Evolutionary conservation across 2,888 invertebrate species (phyloP).

Genomic region (Dynastes tityus): DNA sequence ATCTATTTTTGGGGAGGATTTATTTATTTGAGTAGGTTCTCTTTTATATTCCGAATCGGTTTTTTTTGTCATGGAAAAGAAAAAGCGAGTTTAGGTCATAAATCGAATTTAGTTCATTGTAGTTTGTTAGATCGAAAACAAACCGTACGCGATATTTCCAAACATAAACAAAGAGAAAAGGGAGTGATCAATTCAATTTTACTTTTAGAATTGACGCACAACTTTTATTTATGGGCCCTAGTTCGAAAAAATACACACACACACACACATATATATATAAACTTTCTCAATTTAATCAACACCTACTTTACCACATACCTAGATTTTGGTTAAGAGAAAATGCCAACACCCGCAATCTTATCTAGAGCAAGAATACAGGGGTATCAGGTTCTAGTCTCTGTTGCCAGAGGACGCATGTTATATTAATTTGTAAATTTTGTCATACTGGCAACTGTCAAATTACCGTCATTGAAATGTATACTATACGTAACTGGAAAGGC

Average conservation of each 20-base stretch:
- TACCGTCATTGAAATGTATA: too few relatives aligned
- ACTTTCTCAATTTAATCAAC: neutral
- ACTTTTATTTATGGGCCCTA: neutral
- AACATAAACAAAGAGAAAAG: neutral
- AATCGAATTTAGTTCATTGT: slow-evolving; percentile 10
- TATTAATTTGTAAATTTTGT: too few relatives aligned
- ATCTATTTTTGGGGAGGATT: slow-evolving; percentile 8
- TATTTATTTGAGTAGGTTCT: slow-evolving; percentile 11
- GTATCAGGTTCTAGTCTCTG: too few relatives aligned
- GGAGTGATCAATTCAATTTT: neutral
- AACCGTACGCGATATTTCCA: slow-evolving; percentile 13
- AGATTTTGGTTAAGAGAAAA: too few relatives aligned
- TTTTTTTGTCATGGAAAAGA: neutral
- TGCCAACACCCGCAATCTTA: too few relatives aligned
- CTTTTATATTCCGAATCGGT: slow-evolving; percentile 8
- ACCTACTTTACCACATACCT: neutral
- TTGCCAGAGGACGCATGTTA: too few relatives aligned
- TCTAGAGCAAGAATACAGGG: too few relatives aligned
- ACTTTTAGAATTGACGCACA: neutral
- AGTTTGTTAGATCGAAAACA: slow-evolving; percentile 33
- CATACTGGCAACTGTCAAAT: too few relatives aligned
- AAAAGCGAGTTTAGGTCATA: slow-evolving; percentile 8
- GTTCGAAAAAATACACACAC: neutral
- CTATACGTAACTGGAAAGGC: too few relatives aligned
- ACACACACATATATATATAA: neutral